Base-by-base conservation (phyloP, 2,888 invertebrate species). In the Smittia sp. region DNA sequence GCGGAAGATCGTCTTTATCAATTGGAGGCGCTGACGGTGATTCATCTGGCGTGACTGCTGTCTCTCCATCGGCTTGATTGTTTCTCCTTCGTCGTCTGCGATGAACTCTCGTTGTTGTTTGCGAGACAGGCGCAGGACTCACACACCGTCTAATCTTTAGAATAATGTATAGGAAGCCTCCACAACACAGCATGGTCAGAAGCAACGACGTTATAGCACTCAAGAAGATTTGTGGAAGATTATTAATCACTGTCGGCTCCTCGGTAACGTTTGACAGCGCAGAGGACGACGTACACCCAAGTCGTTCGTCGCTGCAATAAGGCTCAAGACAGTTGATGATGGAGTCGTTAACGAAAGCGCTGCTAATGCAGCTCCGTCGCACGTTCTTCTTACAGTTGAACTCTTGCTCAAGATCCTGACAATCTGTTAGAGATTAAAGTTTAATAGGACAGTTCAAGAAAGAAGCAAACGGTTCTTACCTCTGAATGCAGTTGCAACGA, bases 1-100 rank as follows among this genome's bases (percentile, higher is more conserved):
- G 73, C 25, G 73, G 73, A 24, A 65, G 62, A 73, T 73, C 73
- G 15, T 73, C 65, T 63, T 73, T 65, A 62, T 72, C 72, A 32
- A 38, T 13, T 22, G 72, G 39, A 18, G 73, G 73, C n/a, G 73
- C 73, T 9, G 41, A 22, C 9, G 73, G 73, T 7, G 65, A 62
- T 15, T 7, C 22, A 18, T 58, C 39, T 25, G 9, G 54, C 32
- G 41, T 18, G 13, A 38, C 15, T 3, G 58, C 18, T n/a, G n/a
- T 27, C 11, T 52, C 24, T 20, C 25, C 72, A 9, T 52, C 18
- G n/a, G 11, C 24, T 7, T 20, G 54, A 54, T 54, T 70, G 20
- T 58, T 25, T 38, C 62, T 25, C 38, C 72, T 58, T 62, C 27
- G 11, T 13, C 39, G 20, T 52, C 18, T n/a, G 2, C n/a, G 32